phyloP scores from a whole-genome alignment of 2,888 invertebrate genomes.

The Coleophora flavipennella region DNA sequence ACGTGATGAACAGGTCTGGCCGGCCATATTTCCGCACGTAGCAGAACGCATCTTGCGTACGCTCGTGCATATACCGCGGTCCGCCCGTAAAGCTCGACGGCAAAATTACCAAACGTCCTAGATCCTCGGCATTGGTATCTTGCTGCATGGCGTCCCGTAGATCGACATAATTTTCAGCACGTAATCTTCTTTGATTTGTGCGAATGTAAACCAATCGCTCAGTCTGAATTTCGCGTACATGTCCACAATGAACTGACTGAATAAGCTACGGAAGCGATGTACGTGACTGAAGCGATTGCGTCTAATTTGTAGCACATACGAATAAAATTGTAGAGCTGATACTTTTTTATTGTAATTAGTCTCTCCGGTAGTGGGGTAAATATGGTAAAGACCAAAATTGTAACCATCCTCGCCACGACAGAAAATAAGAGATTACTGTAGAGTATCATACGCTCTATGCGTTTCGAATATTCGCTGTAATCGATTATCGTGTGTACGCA shows the following conservation, averaged over 20 bases:
- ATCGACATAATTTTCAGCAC: too few species aligned
- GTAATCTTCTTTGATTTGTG: background rate
- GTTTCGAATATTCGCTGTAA: constrained; percentile 14
- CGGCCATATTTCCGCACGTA: too few species aligned
- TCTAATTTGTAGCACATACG: too few species aligned
- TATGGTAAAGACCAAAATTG: constrained; percentile 11
- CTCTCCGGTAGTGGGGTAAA: constrained; percentile 1
- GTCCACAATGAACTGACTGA: constrained; percentile 10
- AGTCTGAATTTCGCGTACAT: constrained; percentile 16
- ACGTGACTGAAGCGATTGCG: too few species aligned
- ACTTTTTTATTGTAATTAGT: background rate
- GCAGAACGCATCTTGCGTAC: too few species aligned
- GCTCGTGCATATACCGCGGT: constrained; percentile 7
- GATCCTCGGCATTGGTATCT: constrained; percentile 9
- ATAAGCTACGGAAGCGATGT: background rate
- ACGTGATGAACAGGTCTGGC: too few species aligned
- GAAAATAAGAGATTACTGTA: constrained; percentile 19
- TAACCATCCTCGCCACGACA: constrained; percentile 18
- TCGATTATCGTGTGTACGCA: constrained; percentile 7
- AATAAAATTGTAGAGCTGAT: too few species aligned
- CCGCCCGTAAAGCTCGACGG: constrained; percentile 14
- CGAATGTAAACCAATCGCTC: constrained; percentile 10
- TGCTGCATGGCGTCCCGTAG: constrained; percentile 16
- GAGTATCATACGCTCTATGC: constrained; percentile 15
- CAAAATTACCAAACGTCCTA: constrained; percentile 15